phyloP scores from a whole-genome alignment of 2,113 vertebrate genomes.

The Corydoras sp. region DNA sequence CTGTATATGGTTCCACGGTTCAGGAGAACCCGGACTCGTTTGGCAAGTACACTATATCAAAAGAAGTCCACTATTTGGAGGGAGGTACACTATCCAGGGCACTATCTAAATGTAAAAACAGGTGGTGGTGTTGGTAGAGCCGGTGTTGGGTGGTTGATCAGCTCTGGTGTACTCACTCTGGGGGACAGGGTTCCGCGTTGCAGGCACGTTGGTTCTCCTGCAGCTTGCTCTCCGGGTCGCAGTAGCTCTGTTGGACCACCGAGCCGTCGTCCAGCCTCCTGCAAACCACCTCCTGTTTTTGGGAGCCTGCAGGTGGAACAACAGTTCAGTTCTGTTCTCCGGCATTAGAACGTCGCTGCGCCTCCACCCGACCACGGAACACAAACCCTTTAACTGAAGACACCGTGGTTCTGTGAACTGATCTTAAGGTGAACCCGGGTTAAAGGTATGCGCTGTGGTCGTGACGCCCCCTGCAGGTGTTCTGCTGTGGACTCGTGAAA shows the following conservation, averaged over 20 bases:
- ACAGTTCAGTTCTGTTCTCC: slow-evolving; percentile 12
- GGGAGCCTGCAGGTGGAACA: slow-evolving; percentile 66
- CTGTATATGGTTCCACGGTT: neutral
- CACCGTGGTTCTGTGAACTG: no score
- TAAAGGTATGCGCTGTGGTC: no score
- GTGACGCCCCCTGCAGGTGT: no score
- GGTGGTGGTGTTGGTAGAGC: no score
- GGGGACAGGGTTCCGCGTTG: slow-evolving; percentile 91
- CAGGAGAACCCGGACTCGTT: slow-evolving; percentile 33
- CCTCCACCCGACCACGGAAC: no score
- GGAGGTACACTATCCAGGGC: no score
- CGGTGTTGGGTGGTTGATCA: neutral
- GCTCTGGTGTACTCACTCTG: slow-evolving; percentile 81
- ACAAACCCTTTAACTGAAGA: no score
- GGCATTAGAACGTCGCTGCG: neutral
- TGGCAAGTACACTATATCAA: neutral
- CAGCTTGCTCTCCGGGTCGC: slow-evolving; percentile 86
- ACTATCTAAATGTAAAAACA: no score
- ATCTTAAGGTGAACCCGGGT: no score
- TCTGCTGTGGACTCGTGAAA: neutral
- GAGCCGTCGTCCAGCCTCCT: slow-evolving; percentile 92
- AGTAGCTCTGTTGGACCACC: slow-evolving; percentile 93
- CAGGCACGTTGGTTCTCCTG: slow-evolving; percentile 92
- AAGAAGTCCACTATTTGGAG: no score
- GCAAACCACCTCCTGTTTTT: slow-evolving; percentile 92